Conservation (phyloP, 2,888 invertebrate genomes). For the Drosophila greeni region DNA sequence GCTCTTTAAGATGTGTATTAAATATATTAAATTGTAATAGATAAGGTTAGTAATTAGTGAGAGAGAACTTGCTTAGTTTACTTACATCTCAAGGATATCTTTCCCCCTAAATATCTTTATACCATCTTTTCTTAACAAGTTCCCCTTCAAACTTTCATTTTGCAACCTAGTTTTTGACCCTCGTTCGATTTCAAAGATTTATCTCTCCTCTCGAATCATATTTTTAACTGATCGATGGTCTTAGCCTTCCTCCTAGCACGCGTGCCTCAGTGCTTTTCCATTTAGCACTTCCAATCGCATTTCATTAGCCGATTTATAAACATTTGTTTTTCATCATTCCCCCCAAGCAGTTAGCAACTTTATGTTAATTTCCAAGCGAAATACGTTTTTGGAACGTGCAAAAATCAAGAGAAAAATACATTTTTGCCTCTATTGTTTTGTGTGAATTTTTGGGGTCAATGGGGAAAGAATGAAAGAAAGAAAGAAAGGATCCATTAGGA, state of each 20-base stretch:
- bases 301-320: conserved; percentile 30
- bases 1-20: not conserved
- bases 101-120: not conserved
- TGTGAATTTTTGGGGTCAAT: conserved; percentile 16
- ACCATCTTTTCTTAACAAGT: not conserved
- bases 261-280: conserved; percentile 24
- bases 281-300: conserved; percentile 22
- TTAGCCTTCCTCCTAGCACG: conserved; percentile 7
- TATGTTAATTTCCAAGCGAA: conserved; percentile 38
- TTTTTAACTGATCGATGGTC: not conserved
- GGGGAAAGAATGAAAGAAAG: not conserved
- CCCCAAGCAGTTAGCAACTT: conserved; percentile 17
- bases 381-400: conserved; percentile 11
- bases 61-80: not conserved
- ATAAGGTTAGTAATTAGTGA: no score
- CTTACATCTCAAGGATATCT: not conserved
- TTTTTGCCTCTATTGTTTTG: conserved; percentile 11
- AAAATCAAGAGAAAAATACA: conserved; percentile 13
- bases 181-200: not conserved
- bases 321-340: conserved; percentile 27
- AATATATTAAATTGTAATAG: not conserved
- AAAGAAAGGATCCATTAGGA: conserved; percentile 7
- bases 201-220: not conserved
- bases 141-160: not conserved
- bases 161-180: not conserved